Conservation (phyloP, 2,888 invertebrate genomes). For the Galerucella nymphaeae region DNA sequence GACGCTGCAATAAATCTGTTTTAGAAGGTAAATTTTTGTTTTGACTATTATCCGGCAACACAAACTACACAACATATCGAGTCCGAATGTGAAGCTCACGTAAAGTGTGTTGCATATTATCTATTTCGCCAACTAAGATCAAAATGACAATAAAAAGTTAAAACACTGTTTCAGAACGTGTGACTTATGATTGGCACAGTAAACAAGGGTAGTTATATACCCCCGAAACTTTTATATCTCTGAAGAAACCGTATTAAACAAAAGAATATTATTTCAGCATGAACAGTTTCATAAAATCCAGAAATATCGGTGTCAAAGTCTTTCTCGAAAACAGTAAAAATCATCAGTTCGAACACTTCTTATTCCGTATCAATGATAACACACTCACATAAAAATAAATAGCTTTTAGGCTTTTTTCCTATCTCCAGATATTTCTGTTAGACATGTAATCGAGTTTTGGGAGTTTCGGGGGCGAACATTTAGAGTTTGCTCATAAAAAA, state of each 20-base stretch:
- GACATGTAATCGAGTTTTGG: conserved; percentile 57
- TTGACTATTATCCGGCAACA: no score
- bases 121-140: no score
- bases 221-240: conserved; percentile 12
- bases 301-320: conserved; percentile 44
- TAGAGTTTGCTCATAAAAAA: conserved; percentile 62
- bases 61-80: no score
- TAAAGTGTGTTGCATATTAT: no score
- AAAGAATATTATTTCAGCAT: conserved; percentile 48
- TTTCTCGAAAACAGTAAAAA: conserved; percentile 58
- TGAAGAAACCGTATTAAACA: conserved; percentile 12
- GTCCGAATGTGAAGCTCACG: no score
- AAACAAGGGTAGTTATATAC: conserved; percentile 11
- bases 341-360: conserved; percentile 57
- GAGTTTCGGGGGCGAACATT: conserved; percentile 56
- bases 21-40: no score
- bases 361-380: conserved; percentile 65
- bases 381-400: conserved; percentile 66
- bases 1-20: no score
- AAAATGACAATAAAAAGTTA: no score
- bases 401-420: conserved; percentile 58
- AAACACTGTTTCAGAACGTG: no score
- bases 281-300: conserved; percentile 49
- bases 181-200: no score
- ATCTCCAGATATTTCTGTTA: conserved; percentile 55